These are phyloP conservation scores for Ecdyonurus torrentis DNA, from an alignment of 2,888 invertebrate species.

Conservation along the genomic window DNA sequence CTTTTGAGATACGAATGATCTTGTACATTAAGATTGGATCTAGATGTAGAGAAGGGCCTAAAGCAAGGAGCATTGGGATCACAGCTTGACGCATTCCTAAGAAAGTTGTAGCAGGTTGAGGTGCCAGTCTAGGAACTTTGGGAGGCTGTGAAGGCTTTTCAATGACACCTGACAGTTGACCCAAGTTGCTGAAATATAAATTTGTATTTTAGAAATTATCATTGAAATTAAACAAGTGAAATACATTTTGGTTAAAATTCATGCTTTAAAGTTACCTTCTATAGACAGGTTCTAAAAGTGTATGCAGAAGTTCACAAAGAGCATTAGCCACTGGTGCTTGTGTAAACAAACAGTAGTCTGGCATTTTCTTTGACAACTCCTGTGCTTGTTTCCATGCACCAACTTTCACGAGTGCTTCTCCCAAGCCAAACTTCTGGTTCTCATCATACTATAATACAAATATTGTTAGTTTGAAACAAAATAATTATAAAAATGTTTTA, in stretches of 20 bases:
- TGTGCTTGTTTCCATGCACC: slow-evolving; percentile 85
- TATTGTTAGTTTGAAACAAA: not conserved
- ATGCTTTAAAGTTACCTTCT: slow-evolving; percentile 36
- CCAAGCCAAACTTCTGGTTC: slow-evolving; percentile 90
- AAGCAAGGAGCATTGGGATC: slow-evolving; percentile 66
- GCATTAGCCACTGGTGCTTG: slow-evolving; percentile 62
- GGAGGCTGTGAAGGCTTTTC: slow-evolving; percentile 33
- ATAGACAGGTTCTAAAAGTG: slow-evolving; percentile 75
- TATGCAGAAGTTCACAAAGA: slow-evolving; percentile 63
- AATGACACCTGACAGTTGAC: slow-evolving; percentile 50
- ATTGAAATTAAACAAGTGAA: too few species aligned
- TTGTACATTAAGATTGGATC: slow-evolving; percentile 88
- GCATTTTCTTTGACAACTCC: slow-evolving; percentile 61
- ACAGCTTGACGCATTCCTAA: slow-evolving; percentile 55
- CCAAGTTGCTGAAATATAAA: slow-evolving; percentile 39
- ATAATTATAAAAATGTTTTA: not conserved
- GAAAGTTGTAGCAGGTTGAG: slow-evolving; percentile 47
- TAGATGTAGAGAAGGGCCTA: slow-evolving; percentile 76
- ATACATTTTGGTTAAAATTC: not conserved
- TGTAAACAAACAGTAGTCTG: slow-evolving; percentile 60
- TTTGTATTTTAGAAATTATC: slow-evolving; percentile 2
- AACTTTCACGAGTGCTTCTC: slow-evolving; percentile 71
- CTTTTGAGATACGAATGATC: slow-evolving; percentile 36
- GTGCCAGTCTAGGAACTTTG: slow-evolving; percentile 37
- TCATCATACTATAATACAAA: slow-evolving; percentile 28